Base-by-base conservation (phyloP, 2,888 invertebrate genomes). In the Tetanocera ferruginea region DNA sequence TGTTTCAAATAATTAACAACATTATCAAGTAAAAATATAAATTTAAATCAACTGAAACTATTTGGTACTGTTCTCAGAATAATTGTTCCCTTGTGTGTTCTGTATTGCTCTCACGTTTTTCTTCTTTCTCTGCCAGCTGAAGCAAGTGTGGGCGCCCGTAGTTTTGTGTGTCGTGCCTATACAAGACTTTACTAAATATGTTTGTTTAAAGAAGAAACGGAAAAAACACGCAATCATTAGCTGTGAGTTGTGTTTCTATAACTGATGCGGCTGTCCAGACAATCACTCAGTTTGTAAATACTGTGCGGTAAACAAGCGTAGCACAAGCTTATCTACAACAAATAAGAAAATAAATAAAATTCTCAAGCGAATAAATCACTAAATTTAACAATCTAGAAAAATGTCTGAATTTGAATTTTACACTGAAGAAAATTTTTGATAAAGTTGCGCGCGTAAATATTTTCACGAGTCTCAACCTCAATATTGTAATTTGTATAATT, bases 111-210 rank as follows among this genome's bases (percentile, higher is more conserved):
- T 64, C 34, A n/a, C 64, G 31, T 17, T 17, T 28, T 31, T 28
- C 9, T 25, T 28, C 60, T 60, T 25, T 9, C 4, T 25, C 60
- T 25, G 17, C 25, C 25, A n/a, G 64, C 64, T 31, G 3, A 28
- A 28, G 31, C 25, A 77, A 72, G 82, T 81, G 81, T 83, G 82
- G 82, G 83, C 81, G 80, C 86, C 85, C 84, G 83, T 83, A 85
- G 80, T 80, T 82, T 79, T 85, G 37, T 55, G 19, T 55, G 9
- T 55, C 17, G 28, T 57, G 23, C 31, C 52, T 70, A 19, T 23
- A 9, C 5, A 60, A 60, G 60, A 31, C 31, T 34, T 17, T 31
- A 1, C 31, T 34, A n/a, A 66, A 28, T 14, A 14, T 11, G 11
- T 11, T 43, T 11, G 57, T 57, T n/a, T 23, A 17, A 49, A 43